A percentile compares a stretch with the other conserved stretches of the same genome.
phyloP scores from a whole-genome alignment of 2,888 invertebrate species.

The Petrolisthes manimaculis region DNA sequence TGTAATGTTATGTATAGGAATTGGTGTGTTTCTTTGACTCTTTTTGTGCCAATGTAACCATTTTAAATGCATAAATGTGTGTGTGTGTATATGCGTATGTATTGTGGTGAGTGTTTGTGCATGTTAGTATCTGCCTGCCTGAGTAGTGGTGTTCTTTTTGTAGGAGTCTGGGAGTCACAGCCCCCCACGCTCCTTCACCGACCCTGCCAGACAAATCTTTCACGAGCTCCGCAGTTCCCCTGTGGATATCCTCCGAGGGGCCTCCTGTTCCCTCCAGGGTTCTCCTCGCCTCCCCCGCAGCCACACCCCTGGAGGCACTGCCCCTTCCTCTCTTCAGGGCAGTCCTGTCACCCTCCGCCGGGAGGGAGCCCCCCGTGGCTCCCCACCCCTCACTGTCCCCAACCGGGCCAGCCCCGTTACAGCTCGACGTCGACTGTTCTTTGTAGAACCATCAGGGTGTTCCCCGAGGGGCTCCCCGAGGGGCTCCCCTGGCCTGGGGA shows the following conservation, averaged over 20 bases:
- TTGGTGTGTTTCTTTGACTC: no score
- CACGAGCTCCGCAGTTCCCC: conserved; percentile 51
- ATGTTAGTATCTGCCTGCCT: not conserved
- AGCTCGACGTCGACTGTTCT: conserved; percentile 8
- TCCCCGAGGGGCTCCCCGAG: conserved; percentile 37
- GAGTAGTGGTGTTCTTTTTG: conserved; percentile 41
- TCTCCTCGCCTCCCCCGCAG: conserved; percentile 54
- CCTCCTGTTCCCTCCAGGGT: conserved; percentile 44
- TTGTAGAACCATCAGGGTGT: conserved; percentile 11
- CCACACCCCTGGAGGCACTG: conserved; percentile 39
- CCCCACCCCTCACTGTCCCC: not conserved
- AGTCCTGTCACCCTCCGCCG: conserved; percentile 44
- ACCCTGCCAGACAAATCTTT: conserved; percentile 64
- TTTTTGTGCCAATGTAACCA: no score
- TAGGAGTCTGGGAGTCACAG: conserved; percentile 49
- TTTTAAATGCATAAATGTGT: no score
- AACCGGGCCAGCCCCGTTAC: conserved; percentile 14
- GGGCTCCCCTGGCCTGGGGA: conserved; percentile 32
- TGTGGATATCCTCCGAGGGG: conserved; percentile 23
- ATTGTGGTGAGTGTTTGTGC: not conserved
- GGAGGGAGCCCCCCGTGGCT: not conserved
- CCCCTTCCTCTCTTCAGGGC: conserved; percentile 53
- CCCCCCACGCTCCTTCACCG: conserved; percentile 52
- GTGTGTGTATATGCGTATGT: no score
- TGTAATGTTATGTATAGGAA: no score